Conservation (phyloP, 2,113 vertebrate species). For the Oxyruncus cristatus region DNA sequence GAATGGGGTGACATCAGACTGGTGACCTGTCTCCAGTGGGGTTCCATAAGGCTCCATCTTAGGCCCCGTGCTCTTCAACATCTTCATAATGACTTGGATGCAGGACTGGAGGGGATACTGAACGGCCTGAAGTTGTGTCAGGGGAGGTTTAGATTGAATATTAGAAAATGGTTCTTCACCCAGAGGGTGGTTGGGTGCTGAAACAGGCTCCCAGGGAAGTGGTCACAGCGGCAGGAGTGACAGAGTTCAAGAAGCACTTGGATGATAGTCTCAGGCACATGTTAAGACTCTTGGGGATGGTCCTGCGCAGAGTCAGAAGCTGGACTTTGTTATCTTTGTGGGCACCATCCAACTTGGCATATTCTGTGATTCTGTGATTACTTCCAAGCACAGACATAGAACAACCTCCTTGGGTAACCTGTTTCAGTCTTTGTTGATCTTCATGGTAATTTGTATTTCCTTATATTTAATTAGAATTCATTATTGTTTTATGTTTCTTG, state of each 20-base stretch:
- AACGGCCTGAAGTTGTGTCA: not conserved
- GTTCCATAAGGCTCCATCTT: not conserved
- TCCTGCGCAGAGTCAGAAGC: not conserved
- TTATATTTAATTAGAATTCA: not conserved
- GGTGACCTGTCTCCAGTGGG: not conserved
- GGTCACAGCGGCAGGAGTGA: not conserved
- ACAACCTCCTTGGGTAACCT: not conserved
- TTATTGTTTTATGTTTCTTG: not conserved
- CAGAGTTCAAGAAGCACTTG: not conserved
- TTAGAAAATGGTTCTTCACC: not conserved
- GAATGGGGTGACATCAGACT: not conserved
- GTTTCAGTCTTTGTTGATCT: not conserved
- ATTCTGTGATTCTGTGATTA: not conserved
- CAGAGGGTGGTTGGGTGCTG: not conserved
- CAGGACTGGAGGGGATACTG: not conserved
- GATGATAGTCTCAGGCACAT: not conserved
- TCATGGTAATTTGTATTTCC: not conserved
- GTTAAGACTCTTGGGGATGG: not conserved
- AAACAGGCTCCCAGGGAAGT: not conserved
- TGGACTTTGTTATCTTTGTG: not conserved
- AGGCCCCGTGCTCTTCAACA: not conserved
- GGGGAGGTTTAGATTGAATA: not conserved
- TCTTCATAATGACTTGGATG: not conserved
- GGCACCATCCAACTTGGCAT: not conserved
- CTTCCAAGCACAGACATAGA: not conserved